phyloP scores from a whole-genome alignment of 2,113 vertebrate genomes.

The Aegotheles bennettii region DNA sequence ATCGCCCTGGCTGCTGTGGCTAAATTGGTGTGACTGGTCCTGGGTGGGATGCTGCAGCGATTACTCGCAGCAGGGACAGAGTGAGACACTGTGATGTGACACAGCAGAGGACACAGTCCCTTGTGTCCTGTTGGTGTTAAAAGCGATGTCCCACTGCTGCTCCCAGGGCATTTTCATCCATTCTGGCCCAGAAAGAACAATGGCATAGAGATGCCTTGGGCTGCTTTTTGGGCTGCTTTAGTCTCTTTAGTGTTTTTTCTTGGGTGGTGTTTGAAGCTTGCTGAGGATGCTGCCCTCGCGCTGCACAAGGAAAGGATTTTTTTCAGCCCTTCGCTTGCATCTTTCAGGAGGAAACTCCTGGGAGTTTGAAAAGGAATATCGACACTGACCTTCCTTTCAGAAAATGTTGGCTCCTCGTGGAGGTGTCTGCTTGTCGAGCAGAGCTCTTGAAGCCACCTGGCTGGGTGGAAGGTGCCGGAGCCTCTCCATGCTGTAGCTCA shows the following conservation, averaged over 20 bases:
- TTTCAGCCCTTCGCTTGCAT: not conserved
- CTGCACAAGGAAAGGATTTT: not conserved
- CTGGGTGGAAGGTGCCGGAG: not conserved
- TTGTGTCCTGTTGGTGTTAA: not conserved
- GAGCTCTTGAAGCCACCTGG: not conserved
- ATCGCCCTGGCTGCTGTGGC: not conserved
- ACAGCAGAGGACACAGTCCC: not conserved
- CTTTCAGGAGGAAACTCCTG: constrained; percentile 3
- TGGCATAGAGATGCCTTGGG: not conserved
- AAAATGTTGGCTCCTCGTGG: not conserved
- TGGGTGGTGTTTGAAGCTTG: not conserved
- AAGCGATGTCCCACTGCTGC: not conserved
- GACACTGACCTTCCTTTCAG: not conserved
- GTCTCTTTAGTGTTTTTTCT: not conserved
- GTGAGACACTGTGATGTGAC: not conserved
- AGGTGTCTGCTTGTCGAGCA: not conserved
- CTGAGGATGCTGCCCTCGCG: not conserved
- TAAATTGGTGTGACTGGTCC: not conserved
- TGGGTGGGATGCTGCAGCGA: not conserved
- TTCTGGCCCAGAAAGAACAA: not conserved
- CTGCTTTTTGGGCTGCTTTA: not conserved
- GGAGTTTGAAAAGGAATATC: not conserved
- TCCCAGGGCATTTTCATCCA: not conserved
- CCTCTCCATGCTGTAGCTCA: accelerated
- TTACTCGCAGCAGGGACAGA: not conserved